Evolutionary conservation across 1,140 invertebrate species (phyloP).

Genomic region (Aricia agestis): DNA sequence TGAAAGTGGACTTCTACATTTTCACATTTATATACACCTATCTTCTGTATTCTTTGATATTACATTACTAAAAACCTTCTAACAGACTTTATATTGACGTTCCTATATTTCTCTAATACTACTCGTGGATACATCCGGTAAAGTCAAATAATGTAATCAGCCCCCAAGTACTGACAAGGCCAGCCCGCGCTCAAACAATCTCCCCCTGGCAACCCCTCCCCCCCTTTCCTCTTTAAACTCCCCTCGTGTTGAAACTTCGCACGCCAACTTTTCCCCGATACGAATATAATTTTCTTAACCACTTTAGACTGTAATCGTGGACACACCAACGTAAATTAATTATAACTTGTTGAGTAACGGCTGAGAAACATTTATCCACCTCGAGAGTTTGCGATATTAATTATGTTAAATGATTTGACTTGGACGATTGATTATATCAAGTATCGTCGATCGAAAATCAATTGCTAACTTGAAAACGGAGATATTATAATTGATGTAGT

Average conservation of each 20-base stretch:
- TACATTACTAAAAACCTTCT: too few relatives aligned
- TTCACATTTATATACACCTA: too few relatives aligned
- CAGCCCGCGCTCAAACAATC: neutral
- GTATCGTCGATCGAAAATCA: neutral
- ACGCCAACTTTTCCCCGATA: neutral
- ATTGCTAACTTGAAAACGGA: neutral
- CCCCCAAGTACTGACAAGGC: neutral
- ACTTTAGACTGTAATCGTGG: constrained; percentile 4
- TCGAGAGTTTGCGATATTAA: neutral
- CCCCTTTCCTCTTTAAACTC: too few relatives aligned
- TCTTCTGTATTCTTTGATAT: too few relatives aligned
- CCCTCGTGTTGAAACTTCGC: neutral
- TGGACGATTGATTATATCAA: neutral
- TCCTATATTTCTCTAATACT: too few relatives aligned
- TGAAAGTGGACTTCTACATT: too few relatives aligned
- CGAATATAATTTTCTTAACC: constrained; percentile 11
- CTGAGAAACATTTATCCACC: neutral
- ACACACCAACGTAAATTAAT: constrained; percentile 8
- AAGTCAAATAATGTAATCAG: too few relatives aligned
- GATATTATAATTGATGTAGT: neutral
- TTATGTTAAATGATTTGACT: neutral
- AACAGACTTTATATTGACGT: too few relatives aligned
- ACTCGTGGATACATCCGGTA: too few relatives aligned
- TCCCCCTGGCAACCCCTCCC: too few relatives aligned
- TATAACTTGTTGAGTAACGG: constrained; percentile 4